Conservation (phyloP, 2,888 invertebrate species). For the Chrysolina oricalcia region DNA sequence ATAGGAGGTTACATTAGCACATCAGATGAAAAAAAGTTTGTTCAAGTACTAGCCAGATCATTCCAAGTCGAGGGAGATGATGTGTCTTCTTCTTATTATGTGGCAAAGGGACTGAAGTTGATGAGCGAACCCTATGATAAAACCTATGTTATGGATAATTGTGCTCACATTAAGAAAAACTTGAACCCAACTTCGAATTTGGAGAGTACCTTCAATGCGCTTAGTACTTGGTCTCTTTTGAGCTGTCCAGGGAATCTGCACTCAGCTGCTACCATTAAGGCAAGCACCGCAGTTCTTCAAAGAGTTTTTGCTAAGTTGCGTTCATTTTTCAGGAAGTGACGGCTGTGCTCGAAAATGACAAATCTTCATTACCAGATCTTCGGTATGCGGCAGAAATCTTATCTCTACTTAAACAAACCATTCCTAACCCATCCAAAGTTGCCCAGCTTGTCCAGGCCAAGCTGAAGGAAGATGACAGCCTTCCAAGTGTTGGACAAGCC, state of each 20-base stretch:
- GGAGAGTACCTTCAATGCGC: constrained; percentile 63
- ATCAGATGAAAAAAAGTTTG: constrained; percentile 63
- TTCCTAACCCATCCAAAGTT: constrained; percentile 80
- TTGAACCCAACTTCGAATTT: constrained; percentile 62
- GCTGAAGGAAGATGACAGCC: constrained; percentile 89
- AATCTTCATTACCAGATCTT: constrained; percentile 80
- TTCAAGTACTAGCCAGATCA: constrained; percentile 63
- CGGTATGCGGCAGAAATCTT: constrained; percentile 84
- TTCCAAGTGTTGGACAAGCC: constrained; percentile 84
- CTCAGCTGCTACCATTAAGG: constrained; percentile 70
- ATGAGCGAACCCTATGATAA: constrained; percentile 77
- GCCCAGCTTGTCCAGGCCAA: constrained; percentile 82
- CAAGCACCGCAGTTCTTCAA: constrained; percentile 64
- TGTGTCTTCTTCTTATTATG: constrained; percentile 81
- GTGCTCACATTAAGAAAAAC: constrained; percentile 62
- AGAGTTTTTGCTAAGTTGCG: not conserved
- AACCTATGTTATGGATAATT: constrained; percentile 73
- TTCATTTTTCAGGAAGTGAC: constrained; percentile 48
- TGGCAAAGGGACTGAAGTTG: constrained; percentile 81
- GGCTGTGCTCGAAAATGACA: constrained; percentile 76
- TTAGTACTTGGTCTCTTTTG: constrained; percentile 63
- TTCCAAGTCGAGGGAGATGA: constrained; percentile 72
- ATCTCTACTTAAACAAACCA: constrained; percentile 79
- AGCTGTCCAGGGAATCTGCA: constrained; percentile 65
- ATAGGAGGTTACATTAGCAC: constrained; percentile 68